Evolutionary conservation across 2,888 invertebrate genomes (phyloP), one percentile per base, ranked within the genome.

Genomic region (Brassicogethes aeneus): DNA sequence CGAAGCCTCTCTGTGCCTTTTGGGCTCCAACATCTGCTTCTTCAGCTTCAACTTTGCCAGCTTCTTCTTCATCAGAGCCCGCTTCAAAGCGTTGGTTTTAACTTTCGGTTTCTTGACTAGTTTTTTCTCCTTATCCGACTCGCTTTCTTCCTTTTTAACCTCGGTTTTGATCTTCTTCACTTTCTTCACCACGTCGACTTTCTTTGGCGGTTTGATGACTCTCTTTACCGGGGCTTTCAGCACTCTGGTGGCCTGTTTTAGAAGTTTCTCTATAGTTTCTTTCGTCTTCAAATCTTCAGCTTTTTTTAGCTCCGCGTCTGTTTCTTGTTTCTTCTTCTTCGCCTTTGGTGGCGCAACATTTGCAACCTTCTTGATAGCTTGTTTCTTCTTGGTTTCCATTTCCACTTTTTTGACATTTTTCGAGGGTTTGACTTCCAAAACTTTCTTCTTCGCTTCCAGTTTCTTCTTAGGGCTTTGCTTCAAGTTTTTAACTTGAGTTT

Each of bases 1-100:
- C 2, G 91, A 90, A 29, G 92, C 92, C 68, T 90, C 88, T 49
- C 92, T 76, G 61, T 87, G 86, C 34, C 84, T 75, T 65, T 88
- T 89, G 15, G 87, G 85, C 23, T 23, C 23, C 23, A 23, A 23
- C 23, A 23, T 23, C 10, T 23, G 5, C 10, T 23, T 10, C 57
- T 79, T 77, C 51, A 79, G 71, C 45, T 80, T 68, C 17, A 45
- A 43, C 12, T 41, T 31, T 8, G 36, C 3, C 15, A 17, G 12
- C 36, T 42, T 44, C 30, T 46, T 47, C 31, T 34, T 41, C 5
- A 5, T 23, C 10, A 10, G 5, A 10, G 23, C 23, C 5, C 5
- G 10, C 23, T 23, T 23, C 5, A 5, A 7, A 7, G 23, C 5
- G 23, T 10, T 23, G 5, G 5, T 23, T 23, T 23, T 23, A 33